Base-by-base conservation (phyloP, 2,113 vertebrate genomes). In the Colinus virginianus region DNA sequence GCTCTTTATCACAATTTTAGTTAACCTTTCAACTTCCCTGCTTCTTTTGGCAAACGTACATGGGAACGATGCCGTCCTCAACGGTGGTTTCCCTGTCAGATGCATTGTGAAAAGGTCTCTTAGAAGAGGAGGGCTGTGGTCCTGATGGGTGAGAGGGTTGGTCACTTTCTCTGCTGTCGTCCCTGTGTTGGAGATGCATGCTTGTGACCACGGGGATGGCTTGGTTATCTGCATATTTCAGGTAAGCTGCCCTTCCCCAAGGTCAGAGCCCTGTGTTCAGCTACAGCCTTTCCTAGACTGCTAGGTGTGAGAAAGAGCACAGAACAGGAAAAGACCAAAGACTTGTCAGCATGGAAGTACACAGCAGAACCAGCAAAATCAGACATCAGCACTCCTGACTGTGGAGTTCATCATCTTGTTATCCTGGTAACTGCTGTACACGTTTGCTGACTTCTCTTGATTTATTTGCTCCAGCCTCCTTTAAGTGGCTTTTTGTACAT, bases 401-500 rank as follows among this genome's bases (percentile, higher is more conserved):
- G 80, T 4, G 82, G 92, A 87, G 92, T 94, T 96, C 92, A 84
- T 93, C 75, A 43, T 90, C 90, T 87, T 96, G 90, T 96, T 96
- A 96, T 96, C 95, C 86, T 22, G 26, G 70, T 96, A 96, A 96
- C 93, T 94, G 92, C 94, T 45, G 40, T 32, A 96, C 66, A 45
- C 1, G 1, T 87, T 93, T 66, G 86, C 86, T 0, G 1, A 80
- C 89, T 96, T 38, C 63, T 84, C 95, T 84, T 93, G 92, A 96
- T 96, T 95, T 96, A 90, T 95, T 94, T 94, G 13, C 94, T 96
- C 82, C 89, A 85, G 5, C 92, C 80, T 92, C 91, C 84, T 92
- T 96, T 96, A 96, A 94, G 94, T 95, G 89, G 87, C 84, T 90
- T 91, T 96, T 92, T 96, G 95, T 95, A 92, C 96, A 94, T 96